Percentiles rank a stretch among this genome's conserved stretches.
Evolutionary conservation across 2,797 vertebrate genomes (phyloP).

Genomic region (Melopsittacus undulatus): DNA sequence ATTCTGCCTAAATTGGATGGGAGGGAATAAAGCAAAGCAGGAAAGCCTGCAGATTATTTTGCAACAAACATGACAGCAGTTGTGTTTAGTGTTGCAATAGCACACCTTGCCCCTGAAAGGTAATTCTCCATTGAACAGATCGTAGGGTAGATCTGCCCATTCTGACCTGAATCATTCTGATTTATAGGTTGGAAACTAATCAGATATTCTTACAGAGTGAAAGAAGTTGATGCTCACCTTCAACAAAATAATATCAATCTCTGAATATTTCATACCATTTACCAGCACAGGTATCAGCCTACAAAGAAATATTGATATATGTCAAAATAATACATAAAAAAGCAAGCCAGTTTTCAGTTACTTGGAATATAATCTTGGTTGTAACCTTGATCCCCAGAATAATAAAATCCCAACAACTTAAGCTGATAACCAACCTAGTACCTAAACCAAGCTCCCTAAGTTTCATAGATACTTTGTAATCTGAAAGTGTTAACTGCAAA

Average conservation of each 20-base stretch:
- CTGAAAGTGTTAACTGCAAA: neutral
- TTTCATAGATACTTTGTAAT: neutral
- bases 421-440: neutral
- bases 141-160: neutral
- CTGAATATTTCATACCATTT: slow-evolving; percentile 98
- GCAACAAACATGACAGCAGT: neutral
- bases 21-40: neutral
- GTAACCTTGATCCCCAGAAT: neutral
- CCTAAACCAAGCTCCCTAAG: neutral
- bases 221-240: slow-evolving; percentile 83
- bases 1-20: neutral
- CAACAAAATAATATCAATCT: slow-evolving; percentile 97
- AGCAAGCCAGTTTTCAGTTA: neutral
- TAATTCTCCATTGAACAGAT: neutral
- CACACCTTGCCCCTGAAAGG: neutral
- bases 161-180: neutral
- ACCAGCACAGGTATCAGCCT: slow-evolving; percentile 95
- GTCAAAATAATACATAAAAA: neutral
- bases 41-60: neutral
- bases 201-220: neutral
- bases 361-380: neutral
- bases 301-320: slow-evolving; percentile 28
- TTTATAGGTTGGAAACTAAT: neutral
- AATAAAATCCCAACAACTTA: neutral
- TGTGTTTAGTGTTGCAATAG: neutral